These are phyloP conservation scores for Pristionchus fissidentatus DNA, from an alignment of 2,888 invertebrate genomes.

Conservation along the genomic window DNA sequence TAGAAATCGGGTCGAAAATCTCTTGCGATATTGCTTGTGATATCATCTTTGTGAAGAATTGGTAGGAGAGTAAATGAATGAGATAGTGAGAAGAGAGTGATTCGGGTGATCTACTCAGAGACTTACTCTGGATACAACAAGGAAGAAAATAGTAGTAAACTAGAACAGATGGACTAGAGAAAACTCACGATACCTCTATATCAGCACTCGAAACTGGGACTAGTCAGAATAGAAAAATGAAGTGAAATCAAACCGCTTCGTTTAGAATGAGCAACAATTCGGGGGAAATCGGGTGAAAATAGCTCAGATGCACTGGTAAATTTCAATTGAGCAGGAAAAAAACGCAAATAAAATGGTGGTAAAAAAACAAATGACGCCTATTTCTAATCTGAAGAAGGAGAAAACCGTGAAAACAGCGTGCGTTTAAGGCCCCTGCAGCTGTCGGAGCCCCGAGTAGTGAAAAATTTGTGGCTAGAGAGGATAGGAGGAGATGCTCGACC, in stretches of 20 bases:
- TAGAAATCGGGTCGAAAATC: background rate
- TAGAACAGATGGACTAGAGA: slow-evolving; percentile 15
- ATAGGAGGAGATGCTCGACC: background rate
- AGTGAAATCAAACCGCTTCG: slow-evolving; percentile 37
- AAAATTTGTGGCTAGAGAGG: slow-evolving; percentile 20
- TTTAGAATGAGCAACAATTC: slow-evolving; percentile 36
- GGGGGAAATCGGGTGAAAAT: background rate
- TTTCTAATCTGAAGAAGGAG: slow-evolving; percentile 25
- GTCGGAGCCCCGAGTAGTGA: background rate
- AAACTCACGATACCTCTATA: background rate
- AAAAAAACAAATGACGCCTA: slow-evolving; percentile 5
- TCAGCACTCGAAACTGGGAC: slow-evolving; percentile 9
- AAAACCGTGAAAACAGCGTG: background rate
- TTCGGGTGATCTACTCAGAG: background rate
- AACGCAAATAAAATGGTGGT: background rate
- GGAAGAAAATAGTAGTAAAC: background rate
- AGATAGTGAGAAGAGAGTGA: background rate
- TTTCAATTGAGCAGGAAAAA: background rate
- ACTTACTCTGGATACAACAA: slow-evolving; percentile 7
- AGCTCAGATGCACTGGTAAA: slow-evolving; percentile 22
- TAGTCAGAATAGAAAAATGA: background rate
- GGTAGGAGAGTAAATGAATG: background rate
- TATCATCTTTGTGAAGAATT: slow-evolving; percentile 24
- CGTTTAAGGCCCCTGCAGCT: slow-evolving; percentile 5
- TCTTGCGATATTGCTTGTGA: slow-evolving; percentile 29